Conservation (phyloP, 1,140 invertebrate species). For the Capitella teleta region DNA sequence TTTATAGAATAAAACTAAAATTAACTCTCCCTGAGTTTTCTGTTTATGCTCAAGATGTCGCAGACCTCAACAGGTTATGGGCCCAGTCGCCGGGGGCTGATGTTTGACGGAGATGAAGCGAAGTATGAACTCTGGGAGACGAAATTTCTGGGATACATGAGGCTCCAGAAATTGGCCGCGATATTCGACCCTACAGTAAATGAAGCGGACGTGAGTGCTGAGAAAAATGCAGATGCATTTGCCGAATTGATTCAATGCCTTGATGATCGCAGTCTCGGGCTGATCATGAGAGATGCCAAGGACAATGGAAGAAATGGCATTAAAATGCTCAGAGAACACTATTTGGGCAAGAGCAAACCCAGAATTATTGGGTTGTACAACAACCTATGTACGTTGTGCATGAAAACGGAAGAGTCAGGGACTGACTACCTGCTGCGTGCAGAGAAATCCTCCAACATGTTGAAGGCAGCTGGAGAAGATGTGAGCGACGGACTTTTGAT, state of each 20-base stretch:
- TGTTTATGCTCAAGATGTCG: no score
- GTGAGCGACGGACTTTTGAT: slow-evolving; percentile 15
- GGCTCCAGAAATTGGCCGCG: slow-evolving; percentile 11
- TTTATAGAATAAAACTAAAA: no score
- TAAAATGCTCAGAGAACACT: slow-evolving; percentile 12
- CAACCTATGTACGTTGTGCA: slow-evolving; percentile 12
- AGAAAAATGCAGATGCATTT: slow-evolving; percentile 13
- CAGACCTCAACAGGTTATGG: slow-evolving; percentile 16
- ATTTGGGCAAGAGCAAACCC: slow-evolving; percentile 11
- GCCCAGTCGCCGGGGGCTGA: slow-evolving; percentile 3
- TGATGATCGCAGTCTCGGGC: slow-evolving; percentile 12
- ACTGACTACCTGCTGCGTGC: slow-evolving; percentile 16
- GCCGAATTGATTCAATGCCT: slow-evolving; percentile 14
- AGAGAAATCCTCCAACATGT: slow-evolving; percentile 11
- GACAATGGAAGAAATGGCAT: slow-evolving; percentile 13
- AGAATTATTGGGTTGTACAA: slow-evolving; percentile 15
- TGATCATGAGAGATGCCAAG: slow-evolving; percentile 14
- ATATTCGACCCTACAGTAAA: no score
- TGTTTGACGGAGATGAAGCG: slow-evolving; percentile 15
- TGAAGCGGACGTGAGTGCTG: slow-evolving; percentile 2
- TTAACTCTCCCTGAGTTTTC: no score
- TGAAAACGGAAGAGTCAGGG: slow-evolving; percentile 1
- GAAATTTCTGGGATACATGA: slow-evolving; percentile 14
- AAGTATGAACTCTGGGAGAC: slow-evolving; percentile 16
- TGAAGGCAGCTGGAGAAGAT: slow-evolving; percentile 10